These are phyloP conservation scores for Myotis planiceps DNA, from an alignment of 2,797 vertebrate species.

Conservation along the genomic window DNA sequence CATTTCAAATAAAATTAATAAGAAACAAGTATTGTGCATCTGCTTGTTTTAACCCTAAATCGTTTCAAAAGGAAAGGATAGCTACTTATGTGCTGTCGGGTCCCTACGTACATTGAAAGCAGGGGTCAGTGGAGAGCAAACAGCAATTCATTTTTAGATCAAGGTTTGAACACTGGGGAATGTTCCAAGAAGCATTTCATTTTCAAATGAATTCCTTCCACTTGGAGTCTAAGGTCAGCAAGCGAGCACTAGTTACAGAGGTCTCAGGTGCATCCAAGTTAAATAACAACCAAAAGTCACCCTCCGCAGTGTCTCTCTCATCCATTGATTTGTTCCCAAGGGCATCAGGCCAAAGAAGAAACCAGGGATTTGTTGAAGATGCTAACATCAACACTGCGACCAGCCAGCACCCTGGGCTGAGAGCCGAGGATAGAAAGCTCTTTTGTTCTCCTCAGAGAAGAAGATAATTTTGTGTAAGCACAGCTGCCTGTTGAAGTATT, in stretches of 20 bases:
- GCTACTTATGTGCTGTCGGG: conserved; percentile 40
- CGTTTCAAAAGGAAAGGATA: not conserved
- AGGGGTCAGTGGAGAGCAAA: conserved; percentile 49
- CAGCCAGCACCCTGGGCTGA: conserved; percentile 40
- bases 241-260: conserved; percentile 71
- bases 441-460: not conserved
- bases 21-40: not conserved
- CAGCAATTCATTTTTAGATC: conserved; percentile 63
- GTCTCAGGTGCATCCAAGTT: conserved; percentile 71
- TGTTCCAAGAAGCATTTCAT: conserved; percentile 66
- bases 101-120: conserved; percentile 34
- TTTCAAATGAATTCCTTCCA: conserved; percentile 68
- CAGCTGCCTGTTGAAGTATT: not conserved
- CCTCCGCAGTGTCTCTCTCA: conserved; percentile 1
- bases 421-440: not conserved
- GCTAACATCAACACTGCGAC: conserved; percentile 21
- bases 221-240: conserved; percentile 72
- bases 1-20: conserved; percentile 43
- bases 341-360: not conserved
- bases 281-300: conserved; percentile 73
- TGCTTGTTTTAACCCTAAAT: not conserved
- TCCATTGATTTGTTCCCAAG: conserved; percentile 57
- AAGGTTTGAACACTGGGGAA: not conserved
- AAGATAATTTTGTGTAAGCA: not conserved
- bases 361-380: conserved; percentile 54